Base-by-base conservation (phyloP, 2,888 invertebrate species). In the Torymus texanus region DNA sequence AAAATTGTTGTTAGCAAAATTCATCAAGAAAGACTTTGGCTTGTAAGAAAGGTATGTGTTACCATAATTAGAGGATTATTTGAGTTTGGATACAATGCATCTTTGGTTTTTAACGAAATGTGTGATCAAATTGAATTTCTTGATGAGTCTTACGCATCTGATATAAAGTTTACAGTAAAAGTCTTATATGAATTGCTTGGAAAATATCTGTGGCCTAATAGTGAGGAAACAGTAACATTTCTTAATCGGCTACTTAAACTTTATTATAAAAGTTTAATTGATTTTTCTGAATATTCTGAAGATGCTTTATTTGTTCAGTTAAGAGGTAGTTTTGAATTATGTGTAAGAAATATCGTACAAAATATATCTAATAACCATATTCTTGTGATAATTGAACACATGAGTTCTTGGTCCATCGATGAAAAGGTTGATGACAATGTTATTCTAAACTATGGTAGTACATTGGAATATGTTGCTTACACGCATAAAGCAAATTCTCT, bases 321-420 rank as follows among this genome's bases (percentile, higher is more conserved):
- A 74, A 90, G 89, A 56, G 92, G 91, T 82, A 92, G 92, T 2
- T 90, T 93, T 10, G 93, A 93, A 84, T 91, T 92, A 0, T 93
- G 93, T 82, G 84, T 94, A 1, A 90, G 91, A 51, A 90, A 92
- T 21, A 91, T 92, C 13, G 91, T 93, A 16, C 90, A 91, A 67
- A 91, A 92, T 82, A 90, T 92, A 14, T 84, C 89, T 4, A 92
- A 92, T 72, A 83, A 18, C 21, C 66, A 82, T 68, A 55, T 75
- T 50, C 84, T 93, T 29, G 85, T 90, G 13, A 90, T 93, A 66
- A 90, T 93, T 21, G 88, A 89, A 8, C 90, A 89, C 2, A 92
- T 93, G 91, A 85, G 93, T 59, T 89, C 91, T 71, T 92, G 93
- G 92, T 90, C 91, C 63, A 88, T 92, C 3, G 87, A 91, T 65